Evolutionary conservation across 2,797 vertebrate species (phyloP), one percentile per base, ranked within the genome.

Genomic region (Melanotaenia maccullochi): DNA sequence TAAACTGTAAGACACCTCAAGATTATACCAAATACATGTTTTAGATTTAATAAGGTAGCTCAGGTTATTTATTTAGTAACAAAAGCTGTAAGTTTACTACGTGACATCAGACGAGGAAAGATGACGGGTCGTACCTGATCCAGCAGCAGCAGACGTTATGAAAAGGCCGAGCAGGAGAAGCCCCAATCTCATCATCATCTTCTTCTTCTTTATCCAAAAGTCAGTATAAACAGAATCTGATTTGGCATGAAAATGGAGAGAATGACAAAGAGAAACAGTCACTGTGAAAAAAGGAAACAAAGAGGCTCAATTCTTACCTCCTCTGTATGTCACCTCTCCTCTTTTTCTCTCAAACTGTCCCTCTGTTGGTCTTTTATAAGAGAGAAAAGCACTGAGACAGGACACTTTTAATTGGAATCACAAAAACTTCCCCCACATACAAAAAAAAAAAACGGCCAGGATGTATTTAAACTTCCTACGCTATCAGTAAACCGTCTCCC

Each of bases 401-500:
- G 84, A 87, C 68, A 62, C 61, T 52, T 82, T 78, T 58, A 71
- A 83, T 82, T 79, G 76, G 52, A 40, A 64, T 47, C 72, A 75
- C 78, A 72, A 67, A 65, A 69, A 65, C 73, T 12, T 54, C 86
- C 47, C 83, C 75, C 75, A 70, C 75, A 71, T 60, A 49, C 67
- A 28, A 28, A 28, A 54, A 86, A 74, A 80, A 81, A 85, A 84
- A 75, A 35, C 61, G 9, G 24, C 75, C 59, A 60, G n/a, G 75
- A 75, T 4, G 8, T 44, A 72, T 68, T 78, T 65, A 77, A 76
- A 68, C 68, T 13, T 85, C 75, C 79, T 73, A 80, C 85, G 52
- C 71, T 32, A 54, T 22, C 75, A 57, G 28, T 81, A 84, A 86
- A 85, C n/a, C 4, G 30, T 78, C 82, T 81, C 87, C 82, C 4